These are phyloP conservation scores for Myrmophylax atrothorax DNA, from an alignment of 2,113 vertebrate species.

Conservation along the genomic window DNA sequence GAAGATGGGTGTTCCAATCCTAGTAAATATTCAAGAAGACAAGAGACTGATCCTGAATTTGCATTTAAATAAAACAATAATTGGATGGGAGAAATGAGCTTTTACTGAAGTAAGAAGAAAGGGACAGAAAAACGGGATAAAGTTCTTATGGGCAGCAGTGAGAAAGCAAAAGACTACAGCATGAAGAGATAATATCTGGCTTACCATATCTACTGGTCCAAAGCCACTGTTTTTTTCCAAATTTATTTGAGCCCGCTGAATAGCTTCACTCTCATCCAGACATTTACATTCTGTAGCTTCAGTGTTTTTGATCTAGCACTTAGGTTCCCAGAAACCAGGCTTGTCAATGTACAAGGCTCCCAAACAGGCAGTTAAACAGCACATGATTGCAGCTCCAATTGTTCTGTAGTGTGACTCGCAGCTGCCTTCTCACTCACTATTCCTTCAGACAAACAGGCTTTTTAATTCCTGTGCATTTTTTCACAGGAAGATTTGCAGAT, in stretches of 20 bases:
- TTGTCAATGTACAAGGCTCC: constrained; percentile 37
- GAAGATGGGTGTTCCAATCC: neutral
- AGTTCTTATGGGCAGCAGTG: neutral
- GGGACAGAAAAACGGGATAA: neutral
- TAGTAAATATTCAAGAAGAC: neutral
- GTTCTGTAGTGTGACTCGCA: constrained; percentile 13
- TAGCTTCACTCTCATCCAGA: constrained; percentile 13
- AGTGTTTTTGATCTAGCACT: constrained; percentile 23
- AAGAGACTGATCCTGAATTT: neutral
- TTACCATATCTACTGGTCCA: neutral
- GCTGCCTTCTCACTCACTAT: constrained; percentile 34
- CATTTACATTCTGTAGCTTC: constrained; percentile 28
- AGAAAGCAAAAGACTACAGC: neutral
- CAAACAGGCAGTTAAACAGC: constrained; percentile 28
- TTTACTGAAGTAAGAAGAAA: neutral
- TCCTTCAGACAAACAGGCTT: constrained; percentile 30
- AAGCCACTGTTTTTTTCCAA: constrained; percentile 4
- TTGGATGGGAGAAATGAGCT: neutral
- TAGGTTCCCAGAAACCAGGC: neutral
- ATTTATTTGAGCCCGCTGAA: neutral
- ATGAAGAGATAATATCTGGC: neutral
- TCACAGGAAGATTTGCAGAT: constrained; percentile 16
- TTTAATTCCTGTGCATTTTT: constrained; percentile 21
- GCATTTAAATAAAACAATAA: neutral
- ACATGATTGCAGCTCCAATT: constrained; percentile 6